Base-by-base conservation (phyloP, 2,888 invertebrate species). In the Perdita meconis region DNA sequence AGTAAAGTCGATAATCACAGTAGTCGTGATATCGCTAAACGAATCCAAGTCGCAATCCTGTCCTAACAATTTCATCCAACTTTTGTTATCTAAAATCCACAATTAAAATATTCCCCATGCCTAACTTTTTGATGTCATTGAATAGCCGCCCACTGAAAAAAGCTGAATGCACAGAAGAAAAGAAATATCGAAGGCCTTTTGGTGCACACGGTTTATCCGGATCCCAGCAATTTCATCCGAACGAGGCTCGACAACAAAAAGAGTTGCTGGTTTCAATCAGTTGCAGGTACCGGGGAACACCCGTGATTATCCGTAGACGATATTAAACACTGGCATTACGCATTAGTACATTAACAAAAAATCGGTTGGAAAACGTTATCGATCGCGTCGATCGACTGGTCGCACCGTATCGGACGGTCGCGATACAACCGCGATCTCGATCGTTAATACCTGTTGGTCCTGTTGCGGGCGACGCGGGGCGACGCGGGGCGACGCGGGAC, bases 241-340 rank as follows among this genome's bases (percentile, higher is more conserved):
- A 2, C 47, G 34, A 34, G 47, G 44, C 47, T 36, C 36, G n/a
- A 38, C 36, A 44, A 30, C 53, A 44, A 42, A 55, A 50, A 53
- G 24, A 40, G 44, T 19, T 26, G 44, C n/a, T 26, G 57, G 63
- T 66, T 65, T 65, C 51, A 78, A 79, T 57, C 79, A 65, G 75
- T 82, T 82, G 65, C 60, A 56, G 66, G 64, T 67, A 44, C 59
- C 12, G 73, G 22, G 44, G 44, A 30, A 64, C 34, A 73, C 73
- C 44, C 34, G 59, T 75, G 65, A 73, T 75, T 75, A 73, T 59
- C 38, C 36, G 19, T n/a, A 30, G 44, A 55, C 55, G 22, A 53
- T 53, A 65, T 65, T 73, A 75, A 75, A 73, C 74, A 75, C 75
- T 73, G 75, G 44, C 74, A 75, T 75, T 75, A 75, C 75, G 74